These are phyloP conservation scores for Melospiza georgiana DNA, from an alignment of 2,113 vertebrate species.

Conservation along the genomic window DNA sequence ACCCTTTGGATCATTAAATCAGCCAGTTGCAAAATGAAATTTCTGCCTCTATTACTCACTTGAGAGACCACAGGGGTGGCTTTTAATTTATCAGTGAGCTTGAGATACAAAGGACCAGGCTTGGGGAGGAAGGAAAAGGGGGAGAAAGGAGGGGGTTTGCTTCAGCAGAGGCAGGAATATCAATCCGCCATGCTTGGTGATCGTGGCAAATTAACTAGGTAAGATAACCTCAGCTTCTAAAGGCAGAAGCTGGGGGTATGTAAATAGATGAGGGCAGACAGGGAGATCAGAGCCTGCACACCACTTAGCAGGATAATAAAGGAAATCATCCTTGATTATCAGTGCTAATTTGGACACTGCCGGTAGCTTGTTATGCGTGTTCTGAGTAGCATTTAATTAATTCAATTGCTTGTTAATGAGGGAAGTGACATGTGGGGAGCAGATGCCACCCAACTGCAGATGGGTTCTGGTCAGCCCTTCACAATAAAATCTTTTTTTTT, in stretches of 20 bases:
- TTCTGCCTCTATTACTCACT: conserved; percentile 99
- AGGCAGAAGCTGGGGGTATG: conserved; percentile 84
- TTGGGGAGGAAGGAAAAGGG: conserved; percentile 74
- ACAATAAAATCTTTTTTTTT: conserved; percentile 52
- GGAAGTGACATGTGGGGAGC: conserved; percentile 90
- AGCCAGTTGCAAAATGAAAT: conserved; percentile 99
- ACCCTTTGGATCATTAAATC: conserved; percentile 99
- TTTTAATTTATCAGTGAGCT: conserved; percentile 93
- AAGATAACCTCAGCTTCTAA: conserved; percentile 82
- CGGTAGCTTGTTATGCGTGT: conserved; percentile 89
- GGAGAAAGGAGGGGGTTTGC: conserved; percentile 37
- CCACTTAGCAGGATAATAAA: conserved; percentile 90
- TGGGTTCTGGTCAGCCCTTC: conserved; percentile 82
- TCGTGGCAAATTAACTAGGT: conserved; percentile 87
- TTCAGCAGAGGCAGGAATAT: conserved; percentile 76
- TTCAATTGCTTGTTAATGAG: conserved; percentile 92
- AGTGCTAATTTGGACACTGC: conserved; percentile 90
- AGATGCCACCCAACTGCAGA: conserved; percentile 87
- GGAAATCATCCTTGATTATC: conserved; percentile 90
- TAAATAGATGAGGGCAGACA: conserved; percentile 85
- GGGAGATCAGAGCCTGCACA: conserved; percentile 81
- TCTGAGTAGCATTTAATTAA: conserved; percentile 92
- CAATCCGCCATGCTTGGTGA: conserved; percentile 82
- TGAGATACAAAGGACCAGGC: conserved; percentile 83
- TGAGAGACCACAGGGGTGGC: conserved; percentile 97